A percentile compares a stretch with the other conserved stretches of the same genome.
Conservation (phyloP, 2,113 vertebrate species). For the Dascyllus trimaculatus region DNA sequence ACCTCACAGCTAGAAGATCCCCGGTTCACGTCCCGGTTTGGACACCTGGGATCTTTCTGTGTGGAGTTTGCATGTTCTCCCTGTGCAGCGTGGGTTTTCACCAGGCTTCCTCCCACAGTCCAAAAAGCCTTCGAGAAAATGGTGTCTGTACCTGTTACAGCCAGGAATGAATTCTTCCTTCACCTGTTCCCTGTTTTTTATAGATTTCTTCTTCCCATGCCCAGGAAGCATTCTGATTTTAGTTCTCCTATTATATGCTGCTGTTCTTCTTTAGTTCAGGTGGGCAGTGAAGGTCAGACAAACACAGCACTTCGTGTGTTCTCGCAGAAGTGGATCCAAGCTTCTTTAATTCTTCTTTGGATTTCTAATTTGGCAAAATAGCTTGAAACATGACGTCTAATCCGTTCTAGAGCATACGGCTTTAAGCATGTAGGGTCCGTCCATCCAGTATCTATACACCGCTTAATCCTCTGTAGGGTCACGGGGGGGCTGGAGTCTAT, state of each 20-base stretch:
- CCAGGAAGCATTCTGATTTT: conserved; percentile 5
- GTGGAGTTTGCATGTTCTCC: too few species aligned
- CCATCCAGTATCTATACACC: too few species aligned
- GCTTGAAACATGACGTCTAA: background rate
- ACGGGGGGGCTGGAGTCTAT: too few species aligned
- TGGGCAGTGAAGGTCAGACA: background rate
- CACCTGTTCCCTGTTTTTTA: background rate
- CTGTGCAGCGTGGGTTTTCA: too few species aligned
- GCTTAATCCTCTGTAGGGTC: too few species aligned
- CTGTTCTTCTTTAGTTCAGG: conserved; percentile 21
- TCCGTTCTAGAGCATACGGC: background rate
- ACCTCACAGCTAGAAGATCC: too few species aligned
- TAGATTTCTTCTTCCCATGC: background rate
- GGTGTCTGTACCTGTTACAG: background rate
- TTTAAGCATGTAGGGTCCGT: background rate
- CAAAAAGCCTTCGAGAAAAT: background rate
- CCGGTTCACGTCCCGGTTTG: too few species aligned
- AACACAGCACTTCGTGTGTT: conserved; percentile 18
- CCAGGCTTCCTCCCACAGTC: too few species aligned
- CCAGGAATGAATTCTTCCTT: conserved; percentile 12
- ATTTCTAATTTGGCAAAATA: background rate
- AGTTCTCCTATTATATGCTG: conserved; percentile 41
- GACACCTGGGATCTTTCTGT: too few species aligned
- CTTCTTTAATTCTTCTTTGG: background rate
- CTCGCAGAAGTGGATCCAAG: background rate